Evolutionary conservation across 1,140 invertebrate genomes (phyloP).

Genomic region (Bemisia tabaci): DNA sequence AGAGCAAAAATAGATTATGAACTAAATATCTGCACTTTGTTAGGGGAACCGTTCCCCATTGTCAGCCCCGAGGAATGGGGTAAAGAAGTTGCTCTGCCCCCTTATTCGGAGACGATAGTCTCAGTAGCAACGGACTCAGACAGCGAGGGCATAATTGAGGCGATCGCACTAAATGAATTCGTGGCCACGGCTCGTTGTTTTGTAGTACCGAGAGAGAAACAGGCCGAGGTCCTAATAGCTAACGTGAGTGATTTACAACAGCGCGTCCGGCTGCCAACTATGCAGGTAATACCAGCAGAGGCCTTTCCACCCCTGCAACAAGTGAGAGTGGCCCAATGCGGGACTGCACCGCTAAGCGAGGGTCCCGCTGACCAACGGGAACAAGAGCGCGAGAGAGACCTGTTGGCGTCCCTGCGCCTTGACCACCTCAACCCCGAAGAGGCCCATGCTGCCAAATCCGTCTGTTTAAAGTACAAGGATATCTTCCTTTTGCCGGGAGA

Average conservation of each 20-base stretch:
- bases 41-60: neutral
- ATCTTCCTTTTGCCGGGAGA: slow-evolving; percentile 5
- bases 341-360: neutral
- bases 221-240: neutral
- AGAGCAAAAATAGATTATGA: neutral
- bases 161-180: neutral
- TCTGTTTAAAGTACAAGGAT: neutral
- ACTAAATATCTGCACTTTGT: neutral
- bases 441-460: neutral
- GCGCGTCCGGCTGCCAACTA: neutral
- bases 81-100: neutral
- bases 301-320: neutral
- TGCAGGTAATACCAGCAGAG: neutral
- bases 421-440: neutral
- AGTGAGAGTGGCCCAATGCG: too few relatives aligned
- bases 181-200: neutral
- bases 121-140: neutral
- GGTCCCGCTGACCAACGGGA: neutral
- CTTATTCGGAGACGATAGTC: neutral
- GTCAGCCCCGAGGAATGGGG: neutral
- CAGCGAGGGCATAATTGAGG: neutral
- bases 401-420: neutral
- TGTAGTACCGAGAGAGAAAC: neutral
- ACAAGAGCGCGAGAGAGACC: neutral
- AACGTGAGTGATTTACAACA: neutral